phyloP scores from a whole-genome alignment of 35 echinoderm and acorn worm species.

The Stichopus chloronotus region DNA sequence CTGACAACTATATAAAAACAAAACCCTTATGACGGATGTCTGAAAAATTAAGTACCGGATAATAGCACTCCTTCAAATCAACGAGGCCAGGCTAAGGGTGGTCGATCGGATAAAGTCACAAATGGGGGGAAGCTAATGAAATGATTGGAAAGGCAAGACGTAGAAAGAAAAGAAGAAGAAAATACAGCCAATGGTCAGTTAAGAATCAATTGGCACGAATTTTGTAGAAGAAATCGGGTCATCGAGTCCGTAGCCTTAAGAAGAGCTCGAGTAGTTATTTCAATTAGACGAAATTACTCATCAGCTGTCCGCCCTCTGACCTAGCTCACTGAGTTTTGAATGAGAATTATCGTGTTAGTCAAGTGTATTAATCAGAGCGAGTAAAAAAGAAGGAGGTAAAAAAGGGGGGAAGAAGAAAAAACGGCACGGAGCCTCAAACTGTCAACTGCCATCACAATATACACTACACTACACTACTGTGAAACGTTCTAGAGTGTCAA shows the following conservation, averaged over 20 bases:
- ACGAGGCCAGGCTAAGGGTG: not conserved
- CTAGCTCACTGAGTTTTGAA: not conserved
- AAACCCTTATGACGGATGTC: not conserved
- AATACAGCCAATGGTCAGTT: slow-evolving; percentile 7
- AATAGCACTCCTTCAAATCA: not conserved
- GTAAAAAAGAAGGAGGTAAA: too few relatives aligned
- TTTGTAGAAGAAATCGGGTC: not conserved
- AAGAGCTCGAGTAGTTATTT: not conserved
- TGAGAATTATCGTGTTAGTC: not conserved
- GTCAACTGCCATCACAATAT: not conserved
- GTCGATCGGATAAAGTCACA: not conserved
- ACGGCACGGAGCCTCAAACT: not conserved
- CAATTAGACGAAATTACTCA: not conserved
- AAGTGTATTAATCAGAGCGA: slow-evolving; percentile 16
- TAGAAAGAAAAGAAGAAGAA: not conserved
- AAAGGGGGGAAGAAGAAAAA: too few relatives aligned
- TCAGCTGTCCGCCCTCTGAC: not conserved
- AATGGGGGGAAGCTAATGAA: not conserved
- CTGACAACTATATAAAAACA: not conserved
- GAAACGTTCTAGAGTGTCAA: too few relatives aligned
- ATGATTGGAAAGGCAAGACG: not conserved
- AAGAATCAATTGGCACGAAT: slow-evolving; percentile 13
- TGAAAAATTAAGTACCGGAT: slow-evolving; percentile 20
- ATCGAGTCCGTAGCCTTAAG: not conserved
- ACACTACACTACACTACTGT: too few relatives aligned